These are phyloP conservation scores for Mesodorylaimus sp. DNA, from an alignment of 2,888 invertebrate species.

Conservation along the genomic window DNA sequence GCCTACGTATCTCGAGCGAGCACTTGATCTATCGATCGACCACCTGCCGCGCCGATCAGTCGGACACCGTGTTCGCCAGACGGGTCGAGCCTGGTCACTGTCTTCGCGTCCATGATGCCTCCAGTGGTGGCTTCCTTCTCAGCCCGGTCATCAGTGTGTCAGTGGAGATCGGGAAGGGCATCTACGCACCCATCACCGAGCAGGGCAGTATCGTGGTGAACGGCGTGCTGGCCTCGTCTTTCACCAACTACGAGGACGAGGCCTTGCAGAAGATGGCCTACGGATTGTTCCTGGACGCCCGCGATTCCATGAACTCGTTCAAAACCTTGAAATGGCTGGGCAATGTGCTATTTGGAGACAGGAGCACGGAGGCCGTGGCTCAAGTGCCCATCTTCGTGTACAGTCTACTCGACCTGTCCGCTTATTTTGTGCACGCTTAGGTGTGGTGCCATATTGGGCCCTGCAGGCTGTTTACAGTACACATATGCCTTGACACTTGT, in stretches of 20 bases:
- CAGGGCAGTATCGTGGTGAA: constrained; percentile 1
- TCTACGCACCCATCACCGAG: constrained; percentile 3
- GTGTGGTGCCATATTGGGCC: no score
- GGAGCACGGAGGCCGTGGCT: no score
- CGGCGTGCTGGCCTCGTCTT: constrained; percentile 1
- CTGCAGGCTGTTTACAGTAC: no score
- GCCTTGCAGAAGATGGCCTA: neutral
- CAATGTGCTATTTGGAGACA: no score
- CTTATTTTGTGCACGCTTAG: no score
- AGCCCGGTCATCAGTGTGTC: neutral
- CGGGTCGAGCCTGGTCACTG: neutral
- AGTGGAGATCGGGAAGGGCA: neutral
- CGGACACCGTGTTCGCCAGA: neutral
- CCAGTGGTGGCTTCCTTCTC: neutral
- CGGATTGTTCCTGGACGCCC: no score
- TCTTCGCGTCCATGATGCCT: neutral
- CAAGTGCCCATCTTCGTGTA: no score
- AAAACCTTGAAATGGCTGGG: no score
- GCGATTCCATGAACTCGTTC: no score
- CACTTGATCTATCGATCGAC: constrained; percentile 2
- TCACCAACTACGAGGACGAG: neutral
- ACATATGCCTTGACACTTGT: no score
- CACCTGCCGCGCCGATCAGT: neutral
- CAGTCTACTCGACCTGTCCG: no score
- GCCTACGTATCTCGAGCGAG: no score